Base-by-base conservation (phyloP, 2,113 vertebrate species). In the Sprattus sprattus region DNA sequence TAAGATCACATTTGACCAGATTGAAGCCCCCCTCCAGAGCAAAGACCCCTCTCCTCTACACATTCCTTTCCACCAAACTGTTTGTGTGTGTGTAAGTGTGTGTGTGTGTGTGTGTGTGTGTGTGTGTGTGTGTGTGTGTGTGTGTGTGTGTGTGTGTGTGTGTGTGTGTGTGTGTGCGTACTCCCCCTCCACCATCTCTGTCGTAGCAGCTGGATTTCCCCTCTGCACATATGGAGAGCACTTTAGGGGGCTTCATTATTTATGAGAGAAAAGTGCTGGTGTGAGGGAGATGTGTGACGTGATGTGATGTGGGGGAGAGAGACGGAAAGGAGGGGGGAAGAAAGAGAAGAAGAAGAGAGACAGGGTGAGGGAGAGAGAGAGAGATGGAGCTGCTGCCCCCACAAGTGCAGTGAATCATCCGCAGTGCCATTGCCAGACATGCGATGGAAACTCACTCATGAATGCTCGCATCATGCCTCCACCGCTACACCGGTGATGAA, bases 391-490 rank as follows among this genome's bases (percentile, higher is more conserved):
- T 18, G 71, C 25, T 78, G 71, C 71, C 71, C 71, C 71, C 71
- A 78, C 71, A 78, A 15, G 15, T 39, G 88, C 67, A 81, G 32
- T 81, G 57, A 86, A 45, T 81, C 85, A 57, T 87, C 84, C 82
- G 84, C 52, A 78, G 86, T 67, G 83, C 87, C 86, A 83, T 78
- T 15, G 10, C 28, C 16, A 86, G 88, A 88, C 83, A 86, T 84
- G 81, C 16, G 10, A 60, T 71, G 86, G 81, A 78, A 78, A 32
- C 71, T 32, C 71, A 80, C 81, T 7, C 81, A 88, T 89, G 85
- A 18, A 80, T 46, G 88, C 47, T 86, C 82, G 75, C 45, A 49
- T 88, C 45, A 82, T 67, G 60, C 81, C 82, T 84, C 71, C 71
- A 78, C 8, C 32, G 15, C n/a, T 32, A 28, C 64, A 28, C 64